Evolutionary conservation across 2,113 vertebrate species (phyloP).

Genomic region (Eulemur macaco): DNA sequence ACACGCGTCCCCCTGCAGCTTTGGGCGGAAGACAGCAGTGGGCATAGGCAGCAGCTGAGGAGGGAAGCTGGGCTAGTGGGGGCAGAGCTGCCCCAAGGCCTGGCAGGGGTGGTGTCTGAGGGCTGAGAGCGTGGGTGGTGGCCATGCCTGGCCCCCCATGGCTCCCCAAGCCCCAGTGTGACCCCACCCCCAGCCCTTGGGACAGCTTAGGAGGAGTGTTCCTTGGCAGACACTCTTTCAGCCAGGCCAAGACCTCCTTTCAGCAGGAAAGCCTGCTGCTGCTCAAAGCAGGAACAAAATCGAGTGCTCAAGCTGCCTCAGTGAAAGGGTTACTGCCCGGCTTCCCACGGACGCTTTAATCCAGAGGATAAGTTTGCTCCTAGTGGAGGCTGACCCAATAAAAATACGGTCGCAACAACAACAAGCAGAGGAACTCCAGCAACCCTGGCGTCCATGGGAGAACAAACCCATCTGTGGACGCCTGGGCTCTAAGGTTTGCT

Average conservation of each 20-base stretch:
- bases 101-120: background rate
- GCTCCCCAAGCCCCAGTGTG: background rate
- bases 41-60: background rate
- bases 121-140: background rate
- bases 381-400: background rate
- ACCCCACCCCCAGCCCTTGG: background rate
- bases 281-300: background rate
- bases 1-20: constrained; percentile 93
- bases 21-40: background rate
- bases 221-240: background rate
- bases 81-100: background rate
- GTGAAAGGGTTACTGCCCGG: background rate
- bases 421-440: background rate
- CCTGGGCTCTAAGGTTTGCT: background rate
- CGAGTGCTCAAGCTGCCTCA: background rate
- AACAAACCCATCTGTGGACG: background rate
- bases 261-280: background rate
- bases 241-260: background rate
- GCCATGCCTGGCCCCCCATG: background rate
- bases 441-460: background rate
- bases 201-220: background rate
- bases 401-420: background rate
- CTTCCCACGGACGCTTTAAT: background rate
- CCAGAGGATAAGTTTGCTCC: background rate
- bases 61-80: rapidly evolving